These are phyloP conservation scores for Ypsolopha sequella DNA, from an alignment of 2,888 invertebrate species.

Conservation along the genomic window DNA sequence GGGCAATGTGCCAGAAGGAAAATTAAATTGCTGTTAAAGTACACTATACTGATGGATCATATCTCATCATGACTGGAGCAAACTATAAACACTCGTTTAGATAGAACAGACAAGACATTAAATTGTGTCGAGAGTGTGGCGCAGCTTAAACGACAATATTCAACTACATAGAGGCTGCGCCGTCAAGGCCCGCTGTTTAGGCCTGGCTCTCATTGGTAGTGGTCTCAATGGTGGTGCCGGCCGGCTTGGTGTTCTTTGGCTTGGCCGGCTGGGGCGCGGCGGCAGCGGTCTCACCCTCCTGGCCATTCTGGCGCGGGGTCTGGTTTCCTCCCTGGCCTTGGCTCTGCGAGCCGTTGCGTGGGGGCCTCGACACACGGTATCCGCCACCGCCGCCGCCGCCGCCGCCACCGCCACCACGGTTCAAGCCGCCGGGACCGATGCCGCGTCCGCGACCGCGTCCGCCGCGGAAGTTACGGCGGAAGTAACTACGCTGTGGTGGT, in stretches of 20 bases:
- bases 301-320: conserved; percentile 37
- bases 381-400: conserved; percentile 45
- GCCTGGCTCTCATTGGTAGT: conserved; percentile 67
- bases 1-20: conserved; percentile 5
- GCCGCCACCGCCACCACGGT: conserved; percentile 16
- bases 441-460: conserved; percentile 75
- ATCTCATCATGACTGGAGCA: conserved; percentile 24
- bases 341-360: conserved; percentile 39
- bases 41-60: conserved; percentile 22
- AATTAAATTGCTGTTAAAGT: conserved; percentile 18
- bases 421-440: conserved; percentile 50
- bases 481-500: conserved; percentile 71
- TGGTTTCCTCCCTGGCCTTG: conserved; percentile 23
- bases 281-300: conserved; percentile 37
- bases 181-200: conserved; percentile 31
- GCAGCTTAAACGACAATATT: conserved; percentile 36
- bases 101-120: conserved; percentile 37
- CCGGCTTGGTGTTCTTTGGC: conserved; percentile 40
- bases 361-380: conserved; percentile 43
- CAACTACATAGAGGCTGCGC: conserved; percentile 40
- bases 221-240: conserved; percentile 52
- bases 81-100: conserved; percentile 45
- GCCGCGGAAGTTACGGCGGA: conserved; percentile 82
- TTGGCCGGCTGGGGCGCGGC: conserved; percentile 35
- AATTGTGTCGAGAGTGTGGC: conserved; percentile 35